Percentiles rank a stretch among this genome's conserved stretches.
These are phyloP conservation scores for Percopsis transmontana DNA, from an alignment of 2,113 vertebrate species.

Conservation along the genomic window DNA sequence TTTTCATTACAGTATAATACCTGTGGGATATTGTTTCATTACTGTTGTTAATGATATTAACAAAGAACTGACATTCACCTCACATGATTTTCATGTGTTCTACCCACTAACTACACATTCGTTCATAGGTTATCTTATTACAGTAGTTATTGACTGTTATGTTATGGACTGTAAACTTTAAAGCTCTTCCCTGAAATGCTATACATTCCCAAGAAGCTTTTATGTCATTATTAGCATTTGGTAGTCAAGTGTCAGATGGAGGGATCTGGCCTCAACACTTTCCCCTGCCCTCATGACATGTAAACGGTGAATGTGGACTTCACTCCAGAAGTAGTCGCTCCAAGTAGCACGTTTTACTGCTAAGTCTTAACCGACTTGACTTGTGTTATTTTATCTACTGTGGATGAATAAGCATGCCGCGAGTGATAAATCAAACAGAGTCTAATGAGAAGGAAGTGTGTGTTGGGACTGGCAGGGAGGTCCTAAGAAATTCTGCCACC, in stretches of 20 bases:
- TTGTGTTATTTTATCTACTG: slow-evolving; percentile 60
- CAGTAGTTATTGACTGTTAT: slow-evolving; percentile 17
- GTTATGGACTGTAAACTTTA: slow-evolving; percentile 5
- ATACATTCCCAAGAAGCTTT: slow-evolving; percentile 46
- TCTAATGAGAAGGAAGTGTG: slow-evolving; percentile 56
- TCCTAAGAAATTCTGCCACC: slow-evolving; percentile 59
- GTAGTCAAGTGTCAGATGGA: slow-evolving; percentile 35
- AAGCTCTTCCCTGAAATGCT: slow-evolving; percentile 20
- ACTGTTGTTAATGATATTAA: slow-evolving; percentile 68
- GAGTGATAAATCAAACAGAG: slow-evolving; percentile 50
- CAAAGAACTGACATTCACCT: slow-evolving; percentile 45
- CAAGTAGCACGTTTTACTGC: slow-evolving; percentile 5
- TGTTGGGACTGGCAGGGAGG: slow-evolving; percentile 56
- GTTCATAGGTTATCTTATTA: slow-evolving; percentile 7
- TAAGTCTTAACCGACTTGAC: slow-evolving; percentile 39
- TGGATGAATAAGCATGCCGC: slow-evolving; percentile 13
- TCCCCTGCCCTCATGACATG: slow-evolving; percentile 15
- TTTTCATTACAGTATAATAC: slow-evolving; percentile 77
- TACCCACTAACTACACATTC: slow-evolving; percentile 9
- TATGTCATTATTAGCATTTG: slow-evolving; percentile 14
- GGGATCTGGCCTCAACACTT: slow-evolving; percentile 21
- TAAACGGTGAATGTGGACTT: slow-evolving; percentile 18
- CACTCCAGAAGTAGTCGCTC: neutral
- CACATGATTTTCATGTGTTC: slow-evolving; percentile 49
- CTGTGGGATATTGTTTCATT: slow-evolving; percentile 77